Base-by-base conservation (phyloP, 1,140 invertebrate species). In the Heliconius hewitsoni region DNA sequence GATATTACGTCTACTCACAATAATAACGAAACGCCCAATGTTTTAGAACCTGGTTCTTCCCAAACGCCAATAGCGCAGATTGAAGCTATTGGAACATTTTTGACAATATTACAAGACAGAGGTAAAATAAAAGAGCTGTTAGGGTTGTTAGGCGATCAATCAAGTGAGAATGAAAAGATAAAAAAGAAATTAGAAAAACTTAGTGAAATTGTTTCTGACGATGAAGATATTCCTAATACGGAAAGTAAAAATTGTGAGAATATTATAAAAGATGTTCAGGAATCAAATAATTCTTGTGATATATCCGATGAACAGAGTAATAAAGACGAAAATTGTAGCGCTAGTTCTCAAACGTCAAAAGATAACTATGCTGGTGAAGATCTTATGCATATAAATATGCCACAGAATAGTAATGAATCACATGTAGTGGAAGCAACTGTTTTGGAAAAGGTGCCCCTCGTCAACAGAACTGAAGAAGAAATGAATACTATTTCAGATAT, bases 51-150 rank as follows among this genome's bases (percentile, higher is more conserved):
- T 50, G 76, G 19, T 81, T 80, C 83, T 55, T 83, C 84, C 23
- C 66, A 72, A 79, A 80, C 87, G 16, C 77, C 57, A 71, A 70
- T 46, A 42, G 71, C 83, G 13, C 34, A 84, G 34, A 81, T 85
- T 18, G 86, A 89, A 74, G 85, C 87, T 18, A 84, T 94, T 46
- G 89, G 86, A 6, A 93, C 84, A 77, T 81, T 95, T 55, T 78
- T 94, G 39, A 90, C 91, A 57, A 88, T 95, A 60, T 87, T 94
- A 78, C 85, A 94, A 86, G 87, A 94, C 82, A 94, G 93, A 84
- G 86, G 87, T 55, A 94, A 92, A 89, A 92, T 93, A 76, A 90
- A 92, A 81, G 84, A 93, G 81, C 84, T 93, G 52, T 84, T 93
- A 78, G 87, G 82, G 71, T 86, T 90, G 80, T 78, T 90, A 74